Base-by-base conservation (phyloP, 2,797 vertebrate genomes). In the Catamblyrhynchus diadema region DNA sequence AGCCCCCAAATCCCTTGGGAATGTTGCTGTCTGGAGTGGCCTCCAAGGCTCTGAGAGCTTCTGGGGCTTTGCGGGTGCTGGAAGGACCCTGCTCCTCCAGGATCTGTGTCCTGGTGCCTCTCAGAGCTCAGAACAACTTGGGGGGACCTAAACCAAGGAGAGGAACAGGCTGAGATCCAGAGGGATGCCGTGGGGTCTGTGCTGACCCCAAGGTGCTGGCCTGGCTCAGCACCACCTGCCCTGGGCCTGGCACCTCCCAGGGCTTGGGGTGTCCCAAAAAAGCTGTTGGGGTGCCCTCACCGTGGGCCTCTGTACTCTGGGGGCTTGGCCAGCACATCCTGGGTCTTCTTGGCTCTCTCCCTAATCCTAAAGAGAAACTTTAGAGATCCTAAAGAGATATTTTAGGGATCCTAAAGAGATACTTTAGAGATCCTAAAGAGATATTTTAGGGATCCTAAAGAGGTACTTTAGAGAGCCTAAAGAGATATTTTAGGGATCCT, bases 401-500 rank as follows among this genome's bases (percentile, higher is more conserved):
- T 45, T 45, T 45, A 45, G 44, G 4, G 44, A 1, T 45, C 22
- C 44, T 13, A 22, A 45, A 22, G 21, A 45, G 21, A 45, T 2
- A 22, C 3, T 45, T 45, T 45, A 45, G 44, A 1, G 45, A 23
- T 23, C 45, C 45, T 8, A 23, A 45, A 45, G 22, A 45, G 12
- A 45, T 8, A 45, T 3, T 45, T 45, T 45, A 45, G 44, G 2
- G 44, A 6, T 45, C 21, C 21, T 45, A 45, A 45, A 13, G 6
- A 45, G 22, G 23, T 4, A 14, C 1, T 45, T 45, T 45, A 45
- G 45, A 2, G 45, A 23, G 2, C 30, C 2, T 6, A 14, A 30
- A n/a, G 45, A 9, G 60, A 42, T 1, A 0, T 3, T 74, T 74
- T 1, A 41, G 3, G 1, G 45, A 24, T 14, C 45, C 45, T 8